These are phyloP conservation scores for Huso huso DNA, from an alignment of 2,797 vertebrate genomes.

Conservation along the genomic window DNA sequence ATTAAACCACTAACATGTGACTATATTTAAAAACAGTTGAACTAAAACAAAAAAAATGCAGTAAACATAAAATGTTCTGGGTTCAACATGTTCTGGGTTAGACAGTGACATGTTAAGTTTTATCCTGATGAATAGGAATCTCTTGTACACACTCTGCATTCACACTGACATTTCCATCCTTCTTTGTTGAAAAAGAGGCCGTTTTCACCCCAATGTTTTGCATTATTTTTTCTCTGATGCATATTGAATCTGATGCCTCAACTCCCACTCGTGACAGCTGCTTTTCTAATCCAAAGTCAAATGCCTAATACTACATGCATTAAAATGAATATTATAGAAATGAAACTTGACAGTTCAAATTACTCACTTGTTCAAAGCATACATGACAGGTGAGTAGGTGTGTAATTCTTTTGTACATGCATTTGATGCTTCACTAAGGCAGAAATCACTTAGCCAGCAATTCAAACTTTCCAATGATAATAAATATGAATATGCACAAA, in stretches of 20 bases:
- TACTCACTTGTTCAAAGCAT: background rate
- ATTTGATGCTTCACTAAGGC: too few species aligned
- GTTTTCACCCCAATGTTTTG: background rate
- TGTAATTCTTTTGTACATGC: background rate
- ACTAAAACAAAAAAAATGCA: too few species aligned
- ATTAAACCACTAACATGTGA: too few species aligned
- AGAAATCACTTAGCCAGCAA: too few species aligned
- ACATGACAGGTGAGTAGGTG: conserved; percentile 9
- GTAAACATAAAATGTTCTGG: too few species aligned
- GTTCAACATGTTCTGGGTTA: too few species aligned
- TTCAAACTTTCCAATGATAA: background rate
- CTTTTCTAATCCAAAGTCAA: background rate
- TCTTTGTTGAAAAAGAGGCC: too few species aligned
- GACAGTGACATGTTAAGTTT: too few species aligned
- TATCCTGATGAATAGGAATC: too few species aligned
- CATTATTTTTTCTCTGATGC: background rate
- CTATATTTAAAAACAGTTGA: too few species aligned
- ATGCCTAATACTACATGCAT: background rate
- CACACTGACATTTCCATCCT: too few species aligned
- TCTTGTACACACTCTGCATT: too few species aligned
- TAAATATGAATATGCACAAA: background rate
- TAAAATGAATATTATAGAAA: background rate
- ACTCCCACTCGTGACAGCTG: background rate
- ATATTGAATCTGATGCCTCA: background rate
- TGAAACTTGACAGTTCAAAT: background rate